A percentile compares a stretch with the other conserved stretches of the same genome.
Evolutionary conservation across 2,113 vertebrate genomes (phyloP).

Genomic region (Onychostruthus taczanowskii): DNA sequence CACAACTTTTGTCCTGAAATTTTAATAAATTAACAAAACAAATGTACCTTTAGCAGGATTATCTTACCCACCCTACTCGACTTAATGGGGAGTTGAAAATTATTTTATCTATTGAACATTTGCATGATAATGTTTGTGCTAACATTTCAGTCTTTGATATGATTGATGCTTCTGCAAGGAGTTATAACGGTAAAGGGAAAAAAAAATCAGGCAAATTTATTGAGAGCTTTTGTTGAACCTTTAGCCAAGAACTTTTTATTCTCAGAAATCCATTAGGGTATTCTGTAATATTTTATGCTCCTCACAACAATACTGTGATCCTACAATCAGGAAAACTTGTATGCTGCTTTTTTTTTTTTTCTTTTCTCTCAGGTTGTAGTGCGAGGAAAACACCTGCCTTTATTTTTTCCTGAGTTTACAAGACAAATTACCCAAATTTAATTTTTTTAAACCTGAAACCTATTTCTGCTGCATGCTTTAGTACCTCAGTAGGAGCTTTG

Average conservation of each 20-base stretch:
- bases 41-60: background rate
- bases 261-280: background rate
- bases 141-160: background rate
- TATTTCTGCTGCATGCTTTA: background rate
- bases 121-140: background rate
- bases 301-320: background rate
- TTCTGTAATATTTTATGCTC: background rate
- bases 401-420: background rate
- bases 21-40: background rate
- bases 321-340: background rate
- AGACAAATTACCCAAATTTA: background rate
- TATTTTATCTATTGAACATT: background rate
- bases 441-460: background rate
- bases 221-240: background rate
- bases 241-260: background rate
- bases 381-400: background rate
- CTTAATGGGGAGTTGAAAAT: background rate
- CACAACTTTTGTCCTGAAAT: background rate
- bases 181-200: background rate
- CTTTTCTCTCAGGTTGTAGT: background rate
- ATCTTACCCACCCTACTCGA: background rate
- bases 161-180: background rate
- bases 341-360: too few species aligned
- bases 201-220: background rate
- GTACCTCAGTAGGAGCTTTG: accelerated